Evolutionary conservation across 2,888 invertebrate species (phyloP), one percentile per base, ranked within the genome.

Genomic region (Flexamia atlantica): DNA sequence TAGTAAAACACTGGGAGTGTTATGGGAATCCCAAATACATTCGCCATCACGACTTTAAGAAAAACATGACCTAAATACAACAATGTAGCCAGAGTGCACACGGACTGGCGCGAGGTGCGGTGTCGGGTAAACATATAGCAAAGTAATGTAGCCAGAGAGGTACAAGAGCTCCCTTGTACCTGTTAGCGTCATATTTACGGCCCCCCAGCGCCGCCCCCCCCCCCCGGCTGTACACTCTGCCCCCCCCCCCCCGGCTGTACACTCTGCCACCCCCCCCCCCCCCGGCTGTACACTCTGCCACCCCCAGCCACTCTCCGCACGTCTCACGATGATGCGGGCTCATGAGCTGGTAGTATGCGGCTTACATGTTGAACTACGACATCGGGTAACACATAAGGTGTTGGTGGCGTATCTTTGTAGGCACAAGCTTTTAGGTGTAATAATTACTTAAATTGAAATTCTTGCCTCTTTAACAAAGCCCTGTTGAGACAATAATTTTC

Each of bases 81-180:
- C n/a, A n/a, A n/a, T n/a, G n/a, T n/a, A n/a, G n/a, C n/a, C n/a
- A n/a, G n/a, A n/a, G n/a, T n/a, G n/a, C n/a, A n/a, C n/a, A n/a
- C n/a, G n/a, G n/a, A n/a, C n/a, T n/a, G 36, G 36, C 36, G 36
- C 36, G 5, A 7, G 36, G 36, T 36, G 36, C 9, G 36, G 36
- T 46, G 64, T 64, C 64, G 14, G 64, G 64, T 64, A 64, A 30
- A 64, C 64, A 28, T 64, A 28, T 64, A 14, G 64, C 64, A 64
- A 28, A 64, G 64, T 64, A 64, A 64, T 64, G 64, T 64, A 64
- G 64, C 64, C 64, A 30, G 64, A 28, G 64, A 14, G 64, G 64
- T 64, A 64, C 64, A 64, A 28, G 64, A 14, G 28, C 28, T 64
- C 64, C 64, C 64, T 30, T 64, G 64, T 64, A 64, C 64, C 28